Evolutionary conservation across 2,888 invertebrate genomes (phyloP), one percentile per base, ranked within the genome.

Genomic region (Pseudanteris insignis): DNA sequence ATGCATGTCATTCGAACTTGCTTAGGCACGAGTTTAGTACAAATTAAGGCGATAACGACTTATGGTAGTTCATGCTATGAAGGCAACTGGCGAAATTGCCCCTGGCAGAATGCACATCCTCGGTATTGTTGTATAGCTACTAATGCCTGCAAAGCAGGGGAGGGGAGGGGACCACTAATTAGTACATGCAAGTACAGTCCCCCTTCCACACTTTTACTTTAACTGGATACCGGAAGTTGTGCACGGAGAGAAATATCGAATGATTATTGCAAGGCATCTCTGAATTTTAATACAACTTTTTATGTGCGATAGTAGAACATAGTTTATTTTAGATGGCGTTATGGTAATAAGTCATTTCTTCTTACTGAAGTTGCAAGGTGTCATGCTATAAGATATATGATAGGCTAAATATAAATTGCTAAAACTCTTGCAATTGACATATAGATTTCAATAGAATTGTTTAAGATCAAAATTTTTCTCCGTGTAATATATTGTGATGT

Each of bases 51-150:
- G 71, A 72, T 70, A 75, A 70, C 63, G 69, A 68, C 70, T 68
- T 67, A 60, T 66, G 67, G 69, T 69, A 66, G 65, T 65, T 65
- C 73, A 70, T 70, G 76, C 78, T 78, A 79, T 76, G 75, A 75
- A 73, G 78, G 79, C 71, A 77, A 76, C 78, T 69, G 71, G 77
- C 74, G 76, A 76, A 72, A 77, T 78, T 76, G 79, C 72, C 80
- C 79, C 78, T 79, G 79, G 78, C 71, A 73, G 77, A 77, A 78
- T 69, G 76, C 76, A 79, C 79, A 72, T 77, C 79, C 79, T 79
- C 77, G 77, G 80, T 79, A 80, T 78, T 74, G 75, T 80, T 80
- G 79, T 76, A 79, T 79, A 80, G 79, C 79, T 80, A 79, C 77
- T 79, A 75, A 70, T 59, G 71, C 77, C 80, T 79, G 80, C 79